Percentiles rank a stretch among this genome's conserved stretches.
Conservation (phyloP, 1,140 invertebrate genomes). For the Drosophila miranda region DNA sequence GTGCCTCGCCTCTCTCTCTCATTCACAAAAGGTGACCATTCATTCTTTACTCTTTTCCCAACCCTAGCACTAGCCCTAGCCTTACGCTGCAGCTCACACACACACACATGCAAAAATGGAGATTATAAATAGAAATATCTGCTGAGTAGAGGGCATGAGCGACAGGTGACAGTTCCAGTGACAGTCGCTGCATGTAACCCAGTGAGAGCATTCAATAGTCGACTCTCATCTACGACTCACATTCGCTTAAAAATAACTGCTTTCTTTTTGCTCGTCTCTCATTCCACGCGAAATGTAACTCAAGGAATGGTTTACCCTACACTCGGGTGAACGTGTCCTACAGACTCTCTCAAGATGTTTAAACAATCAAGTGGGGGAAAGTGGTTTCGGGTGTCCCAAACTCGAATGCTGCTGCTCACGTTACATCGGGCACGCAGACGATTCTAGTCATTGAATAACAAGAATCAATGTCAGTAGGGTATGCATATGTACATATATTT, state of each 20-base stretch:
- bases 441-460: not conserved
- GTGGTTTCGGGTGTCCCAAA: conserved; percentile 24
- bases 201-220: conserved; percentile 34
- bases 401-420: conserved; percentile 29
- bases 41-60: conserved; percentile 12
- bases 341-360: conserved; percentile 11
- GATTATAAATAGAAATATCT: conserved; percentile 30
- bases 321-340: not conserved
- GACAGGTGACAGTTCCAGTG: not conserved
- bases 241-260: conserved; percentile 63
- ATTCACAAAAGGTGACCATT: conserved; percentile 15
- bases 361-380: conserved; percentile 45
- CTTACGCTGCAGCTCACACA: too few species aligned
- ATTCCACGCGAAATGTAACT: conserved; percentile 21
- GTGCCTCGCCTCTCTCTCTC: not conserved
- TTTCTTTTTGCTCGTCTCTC: conserved; percentile 48
- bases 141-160: conserved; percentile 1
- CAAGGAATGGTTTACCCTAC: not conserved
- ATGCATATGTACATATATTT: not conserved
- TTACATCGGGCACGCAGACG: conserved; percentile 20
- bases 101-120: not conserved
- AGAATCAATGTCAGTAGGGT: not conserved
- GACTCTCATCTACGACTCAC: conserved; percentile 19
- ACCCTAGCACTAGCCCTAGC: not conserved
- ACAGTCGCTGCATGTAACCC: conserved; percentile 19